Conservation (phyloP, 2,797 vertebrate species). For the Naso thynnoides region DNA sequence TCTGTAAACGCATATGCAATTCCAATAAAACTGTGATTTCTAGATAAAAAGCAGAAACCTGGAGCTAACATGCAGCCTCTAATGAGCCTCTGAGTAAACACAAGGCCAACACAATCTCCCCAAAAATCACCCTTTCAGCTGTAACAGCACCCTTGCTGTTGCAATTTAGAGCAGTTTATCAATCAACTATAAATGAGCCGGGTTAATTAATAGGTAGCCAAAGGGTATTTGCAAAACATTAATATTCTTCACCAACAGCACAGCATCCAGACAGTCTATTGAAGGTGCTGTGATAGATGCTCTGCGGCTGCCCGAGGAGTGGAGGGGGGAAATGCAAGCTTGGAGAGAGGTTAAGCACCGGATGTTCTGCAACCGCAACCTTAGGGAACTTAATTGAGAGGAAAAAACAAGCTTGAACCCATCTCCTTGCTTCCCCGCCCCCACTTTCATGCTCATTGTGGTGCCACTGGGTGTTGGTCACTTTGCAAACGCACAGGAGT, state of each 20-base stretch:
- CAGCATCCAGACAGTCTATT: conserved; percentile 41
- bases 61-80: conserved; percentile 16
- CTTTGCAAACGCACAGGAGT: conserved; percentile 36
- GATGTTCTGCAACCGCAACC: conserved; percentile 64
- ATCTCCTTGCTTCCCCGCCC: neutral
- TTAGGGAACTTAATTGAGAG: conserved; percentile 69
- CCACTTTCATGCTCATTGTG: conserved; percentile 32
- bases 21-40: neutral
- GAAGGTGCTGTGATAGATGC: conserved; percentile 56
- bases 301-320: conserved; percentile 36
- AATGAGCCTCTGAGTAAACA: conserved; percentile 34
- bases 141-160: conserved; percentile 46
- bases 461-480: conserved; percentile 18
- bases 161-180: conserved; percentile 61
- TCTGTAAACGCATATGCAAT: neutral
- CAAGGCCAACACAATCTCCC: conserved; percentile 35
- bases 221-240: conserved; percentile 62
- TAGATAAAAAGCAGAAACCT: neutral
- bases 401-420: conserved; percentile 52
- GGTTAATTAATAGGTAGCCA: conserved; percentile 67
- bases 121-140: conserved; percentile 26
- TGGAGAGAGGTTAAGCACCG: conserved; percentile 45
- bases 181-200: conserved; percentile 66
- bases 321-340: conserved; percentile 19
- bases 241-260: conserved; percentile 53